phyloP scores from a whole-genome alignment of 1,140 invertebrate species.

The Drosophila aff. region DNA sequence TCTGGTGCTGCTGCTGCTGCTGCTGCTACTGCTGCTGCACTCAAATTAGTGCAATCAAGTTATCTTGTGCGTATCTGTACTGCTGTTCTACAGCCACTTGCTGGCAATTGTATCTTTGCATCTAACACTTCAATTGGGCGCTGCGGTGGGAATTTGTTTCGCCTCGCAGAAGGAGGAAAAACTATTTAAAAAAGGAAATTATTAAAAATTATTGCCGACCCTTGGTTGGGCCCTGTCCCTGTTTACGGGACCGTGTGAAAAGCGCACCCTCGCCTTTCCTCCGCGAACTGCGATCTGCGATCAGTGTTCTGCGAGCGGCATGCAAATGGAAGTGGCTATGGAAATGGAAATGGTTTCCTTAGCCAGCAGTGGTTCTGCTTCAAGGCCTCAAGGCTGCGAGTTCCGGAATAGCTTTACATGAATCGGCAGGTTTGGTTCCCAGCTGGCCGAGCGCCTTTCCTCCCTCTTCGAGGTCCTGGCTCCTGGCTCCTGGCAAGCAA shows the following conservation, averaged over 20 bases:
- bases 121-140: slow-evolving; percentile 79
- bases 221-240: slow-evolving; percentile 24
- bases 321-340: slow-evolving; percentile 56
- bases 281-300: slow-evolving; percentile 19
- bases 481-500: slow-evolving; percentile 48
- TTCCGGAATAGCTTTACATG: slow-evolving; percentile 61
- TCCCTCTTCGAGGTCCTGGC: slow-evolving; percentile 41
- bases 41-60: slow-evolving; percentile 84
- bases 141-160: slow-evolving; percentile 74
- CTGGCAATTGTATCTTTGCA: slow-evolving; percentile 80
- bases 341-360: slow-evolving; percentile 57
- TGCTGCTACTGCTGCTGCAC: slow-evolving; percentile 32
- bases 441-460: slow-evolving; percentile 38
- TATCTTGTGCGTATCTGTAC: slow-evolving; percentile 74
- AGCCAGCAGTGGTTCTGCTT: slow-evolving; percentile 63
- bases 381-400: slow-evolving; percentile 52
- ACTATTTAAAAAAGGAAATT: slow-evolving; percentile 84
- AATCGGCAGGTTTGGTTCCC: slow-evolving; percentile 47
- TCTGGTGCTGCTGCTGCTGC: not conserved
- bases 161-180: slow-evolving; percentile 69
- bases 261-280: slow-evolving; percentile 61
- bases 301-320: slow-evolving; percentile 7
- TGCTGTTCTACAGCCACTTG: slow-evolving; percentile 55
- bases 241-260: slow-evolving; percentile 66
- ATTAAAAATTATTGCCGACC: slow-evolving; percentile 81